These are phyloP conservation scores for Anguilla obscura DNA, from an alignment of 2,797 vertebrate genomes.

Conservation along the genomic window DNA sequence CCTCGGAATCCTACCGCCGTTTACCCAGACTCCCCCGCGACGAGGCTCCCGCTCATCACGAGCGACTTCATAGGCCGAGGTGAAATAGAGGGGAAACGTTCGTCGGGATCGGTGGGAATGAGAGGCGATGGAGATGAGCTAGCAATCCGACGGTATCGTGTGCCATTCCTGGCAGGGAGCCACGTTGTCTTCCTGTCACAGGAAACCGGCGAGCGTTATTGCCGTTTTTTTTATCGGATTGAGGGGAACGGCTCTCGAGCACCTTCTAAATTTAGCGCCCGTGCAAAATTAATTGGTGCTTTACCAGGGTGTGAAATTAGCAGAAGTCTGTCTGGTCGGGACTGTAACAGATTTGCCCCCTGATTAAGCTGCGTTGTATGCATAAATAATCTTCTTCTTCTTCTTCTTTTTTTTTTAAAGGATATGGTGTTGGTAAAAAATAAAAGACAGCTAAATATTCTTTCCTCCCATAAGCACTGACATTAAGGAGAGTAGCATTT, in stretches of 20 bases:
- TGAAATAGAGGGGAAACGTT: constrained; percentile 25
- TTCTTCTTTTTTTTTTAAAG: background rate
- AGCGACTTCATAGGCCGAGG: background rate
- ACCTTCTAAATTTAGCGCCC: constrained; percentile 44
- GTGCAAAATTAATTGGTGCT: constrained; percentile 44
- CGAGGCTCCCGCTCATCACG: background rate
- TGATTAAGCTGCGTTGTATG: constrained; percentile 19
- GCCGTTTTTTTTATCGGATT: constrained; percentile 48
- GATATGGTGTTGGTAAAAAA: background rate
- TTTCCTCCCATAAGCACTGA: constrained; percentile 1
- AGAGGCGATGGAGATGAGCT: constrained; percentile 36
- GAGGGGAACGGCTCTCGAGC: constrained; percentile 30
- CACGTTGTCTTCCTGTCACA: constrained; percentile 36
- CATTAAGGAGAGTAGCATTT: constrained; percentile 13
- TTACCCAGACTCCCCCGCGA: background rate
- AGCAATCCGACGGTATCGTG: constrained; percentile 33
- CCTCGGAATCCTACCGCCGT: background rate
- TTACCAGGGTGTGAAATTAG: constrained; percentile 47
- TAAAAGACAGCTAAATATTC: background rate
- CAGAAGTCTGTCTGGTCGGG: constrained; percentile 27
- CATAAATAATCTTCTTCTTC: background rate
- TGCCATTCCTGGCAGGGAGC: constrained; percentile 38
- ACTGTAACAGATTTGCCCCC: constrained; percentile 26
- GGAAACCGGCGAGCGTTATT: constrained; percentile 41
- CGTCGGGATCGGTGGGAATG: constrained; percentile 31